These are phyloP conservation scores for Anguilla marmorata DNA, from an alignment of 2,797 vertebrate genomes.

Conservation along the genomic window DNA sequence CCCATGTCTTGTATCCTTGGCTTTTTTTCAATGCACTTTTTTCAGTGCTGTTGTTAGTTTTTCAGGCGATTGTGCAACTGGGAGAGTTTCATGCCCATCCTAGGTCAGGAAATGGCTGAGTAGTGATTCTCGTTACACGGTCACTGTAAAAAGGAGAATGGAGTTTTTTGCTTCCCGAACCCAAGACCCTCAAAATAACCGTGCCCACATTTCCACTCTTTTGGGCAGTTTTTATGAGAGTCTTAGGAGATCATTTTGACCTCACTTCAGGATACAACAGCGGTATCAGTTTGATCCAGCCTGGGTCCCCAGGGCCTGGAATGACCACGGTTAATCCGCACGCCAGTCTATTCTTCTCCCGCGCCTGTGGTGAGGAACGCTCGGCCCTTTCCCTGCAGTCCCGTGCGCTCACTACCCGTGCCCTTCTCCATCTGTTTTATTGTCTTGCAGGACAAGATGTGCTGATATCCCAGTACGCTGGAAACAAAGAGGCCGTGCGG, in stretches of 20 bases:
- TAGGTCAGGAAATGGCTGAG: no score
- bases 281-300: neutral
- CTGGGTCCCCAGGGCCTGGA: neutral
- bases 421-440: neutral
- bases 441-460: conserved; percentile 70
- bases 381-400: neutral
- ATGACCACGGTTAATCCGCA: neutral
- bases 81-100: no score
- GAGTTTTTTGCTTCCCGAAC: no score
- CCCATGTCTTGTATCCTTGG: no score
- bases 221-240: neutral
- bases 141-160: no score
- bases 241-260: neutral
- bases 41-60: no score
- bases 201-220: no score
- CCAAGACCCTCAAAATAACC: no score
- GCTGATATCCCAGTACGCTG: conserved; percentile 78
- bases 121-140: no score
- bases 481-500: conserved; percentile 76
- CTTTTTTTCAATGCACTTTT: no score
- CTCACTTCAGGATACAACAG: neutral
- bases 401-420: neutral
- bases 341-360: neutral
- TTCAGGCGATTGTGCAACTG: no score
- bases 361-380: neutral